Conservation (phyloP, 2,797 vertebrate genomes). For the Falco cherrug region DNA sequence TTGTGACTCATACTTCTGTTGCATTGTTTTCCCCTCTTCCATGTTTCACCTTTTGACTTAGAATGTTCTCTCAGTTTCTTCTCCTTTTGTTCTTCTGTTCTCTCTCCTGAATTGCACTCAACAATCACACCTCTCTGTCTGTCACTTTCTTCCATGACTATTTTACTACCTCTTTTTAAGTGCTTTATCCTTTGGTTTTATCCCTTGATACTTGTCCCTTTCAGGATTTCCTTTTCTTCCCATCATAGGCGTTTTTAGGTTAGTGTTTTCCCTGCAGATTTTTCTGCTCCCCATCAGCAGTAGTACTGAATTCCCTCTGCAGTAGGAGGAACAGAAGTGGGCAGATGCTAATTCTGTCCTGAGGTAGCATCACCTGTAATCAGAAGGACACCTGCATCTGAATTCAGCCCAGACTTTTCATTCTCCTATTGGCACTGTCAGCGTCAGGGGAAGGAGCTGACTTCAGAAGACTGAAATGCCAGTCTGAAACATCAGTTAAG, state of each 20-base stretch:
- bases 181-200: not conserved
- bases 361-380: not conserved
- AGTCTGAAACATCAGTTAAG: not conserved
- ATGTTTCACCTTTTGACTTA: not conserved
- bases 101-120: not conserved
- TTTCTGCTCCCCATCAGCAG: not conserved
- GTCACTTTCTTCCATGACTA: not conserved
- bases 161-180: not conserved
- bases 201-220: not conserved
- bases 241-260: not conserved
- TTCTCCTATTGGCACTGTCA: not conserved
- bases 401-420: not conserved
- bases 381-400: not conserved
- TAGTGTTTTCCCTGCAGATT: not conserved
- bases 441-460: not conserved
- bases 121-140: not conserved
- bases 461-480: not conserved
- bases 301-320: not conserved
- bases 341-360: not conserved
- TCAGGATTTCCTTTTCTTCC: slow-evolving; percentile 3
- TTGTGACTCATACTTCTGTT: not conserved
- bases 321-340: not conserved
- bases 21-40: not conserved
- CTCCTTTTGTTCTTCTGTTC: not conserved
- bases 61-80: not conserved